phyloP scores from a whole-genome alignment of 2,888 invertebrate genomes.

The Apotomis capreana region DNA sequence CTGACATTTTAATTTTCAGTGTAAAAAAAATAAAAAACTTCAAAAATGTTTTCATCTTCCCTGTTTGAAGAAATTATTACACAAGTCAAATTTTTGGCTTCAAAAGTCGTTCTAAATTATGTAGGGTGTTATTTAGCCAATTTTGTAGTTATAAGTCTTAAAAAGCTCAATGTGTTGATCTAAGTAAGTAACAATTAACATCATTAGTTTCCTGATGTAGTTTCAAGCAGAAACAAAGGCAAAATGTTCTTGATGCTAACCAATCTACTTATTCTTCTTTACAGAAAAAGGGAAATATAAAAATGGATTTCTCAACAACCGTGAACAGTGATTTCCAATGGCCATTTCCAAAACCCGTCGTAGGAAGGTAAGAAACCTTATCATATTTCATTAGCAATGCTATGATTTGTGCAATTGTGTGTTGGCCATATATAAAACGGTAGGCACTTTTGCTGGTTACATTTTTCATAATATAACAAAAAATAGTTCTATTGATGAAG shows the following conservation, averaged over 20 bases:
- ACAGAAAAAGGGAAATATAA: constrained; percentile 41
- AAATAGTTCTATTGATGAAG: no score
- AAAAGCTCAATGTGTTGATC: constrained; percentile 72
- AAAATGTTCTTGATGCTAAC: neutral
- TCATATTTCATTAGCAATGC: constrained; percentile 21
- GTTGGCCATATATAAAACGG: neutral
- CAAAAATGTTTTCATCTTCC: constrained; percentile 82
- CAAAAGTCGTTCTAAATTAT: constrained; percentile 80
- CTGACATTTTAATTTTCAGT: constrained; percentile 18
- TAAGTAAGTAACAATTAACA: constrained; percentile 44
- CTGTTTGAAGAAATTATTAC: constrained; percentile 76
- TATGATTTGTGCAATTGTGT: neutral
- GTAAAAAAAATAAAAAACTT: constrained; percentile 64
- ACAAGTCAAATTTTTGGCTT: constrained; percentile 77
- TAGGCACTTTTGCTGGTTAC: neutral
- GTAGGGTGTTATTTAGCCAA: constrained; percentile 79
- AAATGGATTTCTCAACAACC: constrained; percentile 78
- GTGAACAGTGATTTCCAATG: constrained; percentile 82
- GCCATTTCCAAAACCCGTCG: constrained; percentile 83
- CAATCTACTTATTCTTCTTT: constrained; percentile 8
- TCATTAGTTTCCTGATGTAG: no score
- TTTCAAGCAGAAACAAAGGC: no score
- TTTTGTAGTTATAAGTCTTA: constrained; percentile 73
- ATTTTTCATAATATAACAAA: no score
- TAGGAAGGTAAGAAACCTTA: constrained; percentile 73